Evolutionary conservation across 2,888 invertebrate genomes (phyloP).

Genomic region (Lomographa bimaculata): DNA sequence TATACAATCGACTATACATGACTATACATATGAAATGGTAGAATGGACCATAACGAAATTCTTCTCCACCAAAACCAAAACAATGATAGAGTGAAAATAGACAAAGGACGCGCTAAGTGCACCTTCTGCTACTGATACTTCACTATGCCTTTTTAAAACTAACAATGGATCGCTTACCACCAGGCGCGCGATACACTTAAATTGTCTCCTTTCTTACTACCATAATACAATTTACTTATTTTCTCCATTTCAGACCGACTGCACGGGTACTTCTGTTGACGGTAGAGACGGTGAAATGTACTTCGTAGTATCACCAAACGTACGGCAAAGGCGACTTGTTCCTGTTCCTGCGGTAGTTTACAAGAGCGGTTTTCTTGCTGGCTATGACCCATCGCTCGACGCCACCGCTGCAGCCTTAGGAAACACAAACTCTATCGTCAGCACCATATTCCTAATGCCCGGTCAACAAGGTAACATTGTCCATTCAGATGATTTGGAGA

Average conservation of each 20-base stretch:
- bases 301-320: conserved; percentile 91
- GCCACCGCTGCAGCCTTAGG: conserved; percentile 93
- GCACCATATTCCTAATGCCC: conserved; percentile 92
- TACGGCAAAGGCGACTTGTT: conserved; percentile 90
- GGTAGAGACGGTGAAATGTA: conserved; percentile 94
- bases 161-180: too few relatives aligned
- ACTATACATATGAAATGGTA: too few relatives aligned
- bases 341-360: conserved; percentile 93
- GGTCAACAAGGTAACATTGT: conserved; percentile 93
- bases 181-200: too few relatives aligned
- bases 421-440: conserved; percentile 87
- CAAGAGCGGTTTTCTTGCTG: conserved; percentile 90
- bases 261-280: conserved; percentile 87
- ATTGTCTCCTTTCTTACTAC: too few relatives aligned
- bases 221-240: too few relatives aligned
- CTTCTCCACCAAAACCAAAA: too few relatives aligned
- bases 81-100: too few relatives aligned
- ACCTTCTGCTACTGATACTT: too few relatives aligned
- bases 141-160: too few relatives aligned
- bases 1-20: too few relatives aligned
- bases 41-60: too few relatives aligned
- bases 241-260: conserved; percentile 92
- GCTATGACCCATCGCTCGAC: conserved; percentile 92
- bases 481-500: conserved; percentile 90
- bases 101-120: too few relatives aligned